Evolutionary conservation across 2,888 invertebrate genomes (phyloP).

Genomic region (Yponomeuta malinellus): DNA sequence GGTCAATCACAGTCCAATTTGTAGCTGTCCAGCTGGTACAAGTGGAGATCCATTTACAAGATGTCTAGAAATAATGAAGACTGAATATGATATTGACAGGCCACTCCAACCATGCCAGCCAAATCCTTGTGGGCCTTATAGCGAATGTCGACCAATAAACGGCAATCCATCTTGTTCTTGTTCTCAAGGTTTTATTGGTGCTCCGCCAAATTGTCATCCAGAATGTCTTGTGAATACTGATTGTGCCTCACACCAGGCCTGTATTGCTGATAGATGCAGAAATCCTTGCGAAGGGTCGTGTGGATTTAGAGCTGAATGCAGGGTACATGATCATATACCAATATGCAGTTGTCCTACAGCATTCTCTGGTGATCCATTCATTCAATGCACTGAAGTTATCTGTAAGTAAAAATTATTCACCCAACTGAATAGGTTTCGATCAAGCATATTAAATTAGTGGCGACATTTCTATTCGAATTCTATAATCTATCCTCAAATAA

Average conservation of each 20-base stretch:
- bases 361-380: conserved; percentile 87
- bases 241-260: conserved; percentile 86
- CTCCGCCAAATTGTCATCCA: conserved; percentile 87
- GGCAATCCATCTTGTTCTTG: conserved; percentile 87
- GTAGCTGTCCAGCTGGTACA: conserved; percentile 80
- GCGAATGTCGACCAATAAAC: conserved; percentile 83
- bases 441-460: neutral
- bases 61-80: conserved; percentile 59
- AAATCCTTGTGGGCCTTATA: conserved; percentile 88
- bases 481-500: neutral
- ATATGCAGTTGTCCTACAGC: conserved; percentile 85
- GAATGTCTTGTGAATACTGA: conserved; percentile 90
- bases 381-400: conserved; percentile 78
- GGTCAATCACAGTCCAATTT: conserved; percentile 86
- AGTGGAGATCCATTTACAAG: conserved; percentile 81
- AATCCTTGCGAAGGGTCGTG: conserved; percentile 90
- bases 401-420: conserved; percentile 36
- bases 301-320: conserved; percentile 84
- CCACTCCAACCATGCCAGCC: conserved; percentile 80
- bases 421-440: neutral
- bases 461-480: neutral
- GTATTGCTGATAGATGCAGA: conserved; percentile 86
- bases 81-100: conserved; percentile 32
- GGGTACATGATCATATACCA: conserved; percentile 88
- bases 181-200: conserved; percentile 81